Percentiles rank a stretch among this genome's conserved stretches.
These are phyloP conservation scores for Actinia equina DNA, from an alignment of 64 coral and sea anemone species.

Conservation along the genomic window DNA sequence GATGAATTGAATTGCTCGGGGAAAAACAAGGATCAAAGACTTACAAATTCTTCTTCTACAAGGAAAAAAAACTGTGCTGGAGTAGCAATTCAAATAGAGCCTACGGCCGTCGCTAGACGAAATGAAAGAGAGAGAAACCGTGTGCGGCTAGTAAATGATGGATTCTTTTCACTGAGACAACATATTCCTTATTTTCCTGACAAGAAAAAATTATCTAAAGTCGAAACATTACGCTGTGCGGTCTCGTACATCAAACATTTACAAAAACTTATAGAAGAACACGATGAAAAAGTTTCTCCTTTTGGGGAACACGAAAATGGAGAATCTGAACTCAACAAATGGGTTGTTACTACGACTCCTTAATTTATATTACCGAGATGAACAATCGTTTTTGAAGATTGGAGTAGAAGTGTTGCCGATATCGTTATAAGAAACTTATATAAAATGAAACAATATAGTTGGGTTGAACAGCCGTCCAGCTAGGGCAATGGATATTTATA, in stretches of 20 bases:
- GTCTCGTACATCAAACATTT: constrained; percentile 98
- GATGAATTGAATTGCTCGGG: background rate
- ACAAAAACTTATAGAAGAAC: constrained; percentile 83
- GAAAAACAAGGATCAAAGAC: background rate
- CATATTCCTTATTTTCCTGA: constrained; percentile 95
- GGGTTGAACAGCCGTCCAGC: too few relatives aligned
- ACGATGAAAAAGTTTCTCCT: constrained; percentile 50
- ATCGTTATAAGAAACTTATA: background rate
- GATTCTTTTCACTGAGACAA: constrained; percentile 89
- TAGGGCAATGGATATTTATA: too few relatives aligned
- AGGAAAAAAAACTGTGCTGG: constrained; percentile 26
- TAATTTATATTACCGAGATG: background rate
- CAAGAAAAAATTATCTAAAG: constrained; percentile 96
- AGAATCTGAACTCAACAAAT: background rate
- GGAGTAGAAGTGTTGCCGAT: background rate
- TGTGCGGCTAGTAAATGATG: constrained; percentile 91
- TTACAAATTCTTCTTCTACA: background rate
- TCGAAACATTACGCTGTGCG: constrained; percentile 89
- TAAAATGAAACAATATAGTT: background rate
- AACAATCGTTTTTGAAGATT: background rate
- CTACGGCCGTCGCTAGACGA: constrained; percentile 71
- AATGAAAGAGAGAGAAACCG: constrained; percentile 96
- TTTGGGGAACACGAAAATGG: constrained; percentile 19
- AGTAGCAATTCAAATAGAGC: constrained; percentile 78
- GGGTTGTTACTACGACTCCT: background rate